Evolutionary conservation across 2,888 invertebrate species (phyloP), one percentile per base, ranked within the genome.

Genomic region (Gibbula magus): DNA sequence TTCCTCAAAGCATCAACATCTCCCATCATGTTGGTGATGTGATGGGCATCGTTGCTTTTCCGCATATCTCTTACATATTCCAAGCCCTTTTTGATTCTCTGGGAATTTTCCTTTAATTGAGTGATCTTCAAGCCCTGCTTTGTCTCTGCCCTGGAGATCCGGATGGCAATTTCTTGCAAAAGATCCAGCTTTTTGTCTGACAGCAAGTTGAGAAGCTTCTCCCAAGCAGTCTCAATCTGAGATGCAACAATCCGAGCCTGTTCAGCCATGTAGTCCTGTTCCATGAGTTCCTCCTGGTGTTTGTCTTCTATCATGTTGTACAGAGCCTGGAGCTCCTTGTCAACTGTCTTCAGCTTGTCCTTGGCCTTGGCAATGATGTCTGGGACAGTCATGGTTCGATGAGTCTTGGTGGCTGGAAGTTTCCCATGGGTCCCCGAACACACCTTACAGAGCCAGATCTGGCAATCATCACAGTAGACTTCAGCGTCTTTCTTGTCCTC

Each of bases 371-470:
- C 52, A 39, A 78, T 76, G 20, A 80, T 78, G n/a, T 80, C 80
- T 25, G 77, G 70, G 32, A 51, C 77, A 13, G 75, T 61, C 51
- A 75, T 22, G 29, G 81, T 66, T 20, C 20, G 13, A 67, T 83
- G 83, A 16, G 25, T 22, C 20, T 70, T 52, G 3, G 85, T 85
- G 29, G 81, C 75, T 18, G 81, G 83, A 10, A 85, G 78, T 32
- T 82, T 81, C 2, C 61, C 39, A 51, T 83, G 83, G 18, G 82
- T 79, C 52, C 79, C 80, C 10, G 80, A 78, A 56, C 85, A 84
- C 0, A 56, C 56, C 16, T 53, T 66, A 76, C 85, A 85, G 18
- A 85, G 77, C 85, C 85, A 85, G 35, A 82, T 25, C 25, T 67
- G 66, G 54, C 85, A 85, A 8, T 79, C 10, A 4, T 76, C 67